Evolutionary conservation across 1,140 invertebrate genomes (phyloP), one percentile per base, ranked within the genome.

Genomic region (Drosophila tropicalis): DNA sequence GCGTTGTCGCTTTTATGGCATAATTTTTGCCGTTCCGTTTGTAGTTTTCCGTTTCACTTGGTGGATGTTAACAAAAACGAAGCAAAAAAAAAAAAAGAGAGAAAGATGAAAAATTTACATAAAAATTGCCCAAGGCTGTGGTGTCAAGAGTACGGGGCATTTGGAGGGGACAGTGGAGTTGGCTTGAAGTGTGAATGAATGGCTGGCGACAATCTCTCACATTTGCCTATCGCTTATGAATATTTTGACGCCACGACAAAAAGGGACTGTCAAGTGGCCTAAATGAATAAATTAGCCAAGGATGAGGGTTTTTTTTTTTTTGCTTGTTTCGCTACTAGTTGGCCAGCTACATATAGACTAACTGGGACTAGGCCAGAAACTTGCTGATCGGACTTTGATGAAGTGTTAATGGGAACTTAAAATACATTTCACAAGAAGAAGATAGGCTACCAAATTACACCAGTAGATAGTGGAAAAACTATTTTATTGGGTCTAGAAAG

Each of bases 171-270:
- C 29, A 29, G 5, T 64, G 61, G 58, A 76, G 56, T 61, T 22
- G 44, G 44, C 7, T 47, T 47, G 44, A 51, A 51, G 44, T 51
- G 44, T 51, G 44, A 51, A 62, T 41, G 29, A 39, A 66, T 34
- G 44, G 13, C 56, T 65, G 40, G 39, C 40, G 60, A 40, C 66
- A 77, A 79, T 85, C 81, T 72, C 58, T 17, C 36, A 71, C 83
- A 72, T 69, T 72, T 72, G 70, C 83, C 82, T 86, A 73, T 78
- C 63, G 76, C 84, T 87, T 86, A 86, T 86, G 79, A 87, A 86
- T 86, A 86, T 86, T 87, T 86, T 76, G 79, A 81, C 72, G 76
- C 61, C 68, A 60, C 17, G n/a, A n/a, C 51, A 34, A 32, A 25
- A 41, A 22, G 25, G 51, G 67, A 64, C 54, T 83, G 82, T 86